Base-by-base conservation (phyloP, 2,888 invertebrate genomes). In the Amblyjoppa fuscipennis region DNA sequence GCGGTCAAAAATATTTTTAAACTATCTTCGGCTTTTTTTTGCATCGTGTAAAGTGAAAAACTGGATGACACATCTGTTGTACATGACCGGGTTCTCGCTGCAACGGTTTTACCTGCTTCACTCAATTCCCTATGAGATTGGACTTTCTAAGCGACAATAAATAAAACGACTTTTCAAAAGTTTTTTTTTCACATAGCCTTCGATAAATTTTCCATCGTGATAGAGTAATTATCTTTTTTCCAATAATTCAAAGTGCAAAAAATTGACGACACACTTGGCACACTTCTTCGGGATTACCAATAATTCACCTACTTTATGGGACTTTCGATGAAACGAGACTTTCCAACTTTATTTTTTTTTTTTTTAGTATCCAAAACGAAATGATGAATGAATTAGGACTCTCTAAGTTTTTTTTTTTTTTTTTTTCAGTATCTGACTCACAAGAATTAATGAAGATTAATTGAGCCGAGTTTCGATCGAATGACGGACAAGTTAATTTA, bases 361-460 rank as follows among this genome's bases (percentile, higher is more conserved):
- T 41, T 41, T 59, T 41, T 38, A 6, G 11, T 25, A 41, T 38
- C 38, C 3, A 7, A 71, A 34, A 34, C 6, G 34, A 34, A 34
- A 7, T 34, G 34, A 34, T 34, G 34, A 34, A 51, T 28, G 4
- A 59, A 9, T 28, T 3, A 20, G 11, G 41, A 9, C 11, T 61
- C 31, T 61, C 61, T 28, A 31, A 61, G 31, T 20, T 20, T 20
- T 20, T 20, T 0, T 28, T 31, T 11, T 11, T 31, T 16, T 73
- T 59, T 41, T 25, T 59, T 41, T 38, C 16, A 6, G 11, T 38
- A 41, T 38, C 28, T 7, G 7, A 71, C 71, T 71, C 71, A 71
- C 79, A n/a, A 59, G 70, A 61, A 71, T 79, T 71, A 70, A 59
- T 70, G n/a, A 49, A 28, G 45, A 71, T 79, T 34, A 20, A 79